phyloP scores from a whole-genome alignment of 2,113 vertebrate species.

The Himantopus leucocephalus region DNA sequence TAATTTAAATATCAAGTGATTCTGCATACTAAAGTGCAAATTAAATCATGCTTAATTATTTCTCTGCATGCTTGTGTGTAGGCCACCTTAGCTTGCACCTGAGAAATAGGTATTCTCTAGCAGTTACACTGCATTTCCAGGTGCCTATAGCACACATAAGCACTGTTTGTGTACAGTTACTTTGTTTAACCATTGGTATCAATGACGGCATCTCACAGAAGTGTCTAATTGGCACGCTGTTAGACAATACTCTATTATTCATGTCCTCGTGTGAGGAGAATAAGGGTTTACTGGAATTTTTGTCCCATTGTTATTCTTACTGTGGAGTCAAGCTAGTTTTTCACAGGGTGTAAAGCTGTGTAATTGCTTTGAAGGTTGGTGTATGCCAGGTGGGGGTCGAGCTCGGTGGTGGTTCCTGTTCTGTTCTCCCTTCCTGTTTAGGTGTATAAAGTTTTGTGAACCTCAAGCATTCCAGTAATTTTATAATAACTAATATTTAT shows the following conservation, averaged over 20 bases:
- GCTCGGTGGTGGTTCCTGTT: background rate
- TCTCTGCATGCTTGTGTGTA: background rate
- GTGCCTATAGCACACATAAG: background rate
- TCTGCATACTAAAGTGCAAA: background rate
- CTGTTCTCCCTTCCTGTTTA: background rate
- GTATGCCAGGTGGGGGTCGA: fast-evolving
- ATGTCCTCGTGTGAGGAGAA: background rate
- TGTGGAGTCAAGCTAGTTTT: background rate
- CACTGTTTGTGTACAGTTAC: background rate
- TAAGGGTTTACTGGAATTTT: background rate
- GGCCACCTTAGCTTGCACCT: background rate
- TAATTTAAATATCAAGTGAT: background rate
- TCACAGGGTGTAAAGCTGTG: background rate
- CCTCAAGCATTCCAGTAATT: slow-evolving; percentile 3
- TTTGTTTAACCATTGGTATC: background rate
- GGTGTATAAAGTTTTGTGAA: background rate
- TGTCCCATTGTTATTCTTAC: background rate
- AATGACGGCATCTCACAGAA: background rate
- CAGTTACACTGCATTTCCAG: background rate
- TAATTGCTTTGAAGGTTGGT: background rate
- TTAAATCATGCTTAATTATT: background rate
- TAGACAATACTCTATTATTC: background rate
- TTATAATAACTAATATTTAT: background rate
- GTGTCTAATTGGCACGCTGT: background rate
- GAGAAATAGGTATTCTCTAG: background rate